Evolutionary conservation across 2,888 invertebrate genomes (phyloP).

Genomic region (Agrochola lota): DNA sequence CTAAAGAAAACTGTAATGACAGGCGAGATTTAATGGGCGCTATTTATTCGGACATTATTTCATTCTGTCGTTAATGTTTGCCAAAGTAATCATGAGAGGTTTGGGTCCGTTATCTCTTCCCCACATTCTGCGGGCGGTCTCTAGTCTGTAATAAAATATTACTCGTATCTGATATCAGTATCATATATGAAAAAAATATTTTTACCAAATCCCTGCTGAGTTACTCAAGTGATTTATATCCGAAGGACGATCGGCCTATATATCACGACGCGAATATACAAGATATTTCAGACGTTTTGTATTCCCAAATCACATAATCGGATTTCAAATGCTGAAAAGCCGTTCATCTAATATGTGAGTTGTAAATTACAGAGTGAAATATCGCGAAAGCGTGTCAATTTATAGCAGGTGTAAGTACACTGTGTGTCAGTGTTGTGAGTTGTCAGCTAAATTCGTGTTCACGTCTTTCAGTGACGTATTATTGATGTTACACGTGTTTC

Average conservation of each 20-base stretch:
- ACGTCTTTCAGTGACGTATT: slow-evolving; percentile 50
- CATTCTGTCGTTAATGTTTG: slow-evolving; percentile 8
- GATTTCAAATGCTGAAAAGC: slow-evolving; percentile 59
- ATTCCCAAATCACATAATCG: slow-evolving; percentile 63
- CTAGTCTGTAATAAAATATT: slow-evolving; percentile 51
- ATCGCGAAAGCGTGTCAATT: slow-evolving; percentile 44
- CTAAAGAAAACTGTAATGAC: slow-evolving; percentile 43
- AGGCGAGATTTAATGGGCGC: slow-evolving; percentile 14
- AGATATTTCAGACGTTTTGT: slow-evolving; percentile 49
- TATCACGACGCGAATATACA: slow-evolving; percentile 45
- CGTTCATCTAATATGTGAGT: slow-evolving; percentile 43
- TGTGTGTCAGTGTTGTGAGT: not conserved
- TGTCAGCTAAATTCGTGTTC: slow-evolving; percentile 54
- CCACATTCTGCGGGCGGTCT: slow-evolving; percentile 35
- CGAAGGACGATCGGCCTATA: slow-evolving; percentile 38
- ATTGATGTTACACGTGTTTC: slow-evolving; percentile 48
- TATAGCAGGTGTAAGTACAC: slow-evolving; percentile 5
- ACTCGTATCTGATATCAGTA: slow-evolving; percentile 34
- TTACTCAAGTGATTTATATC: slow-evolving; percentile 53
- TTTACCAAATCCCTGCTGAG: slow-evolving; percentile 54
- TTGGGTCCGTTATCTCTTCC: slow-evolving; percentile 31
- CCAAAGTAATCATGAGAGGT: slow-evolving; percentile 20
- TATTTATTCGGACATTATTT: slow-evolving; percentile 6
- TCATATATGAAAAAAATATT: slow-evolving; percentile 37
- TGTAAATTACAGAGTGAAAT: slow-evolving; percentile 53